Evolutionary conservation across 2,888 invertebrate genomes (phyloP).

Genomic region (Gnatocerus cornutus): DNA sequence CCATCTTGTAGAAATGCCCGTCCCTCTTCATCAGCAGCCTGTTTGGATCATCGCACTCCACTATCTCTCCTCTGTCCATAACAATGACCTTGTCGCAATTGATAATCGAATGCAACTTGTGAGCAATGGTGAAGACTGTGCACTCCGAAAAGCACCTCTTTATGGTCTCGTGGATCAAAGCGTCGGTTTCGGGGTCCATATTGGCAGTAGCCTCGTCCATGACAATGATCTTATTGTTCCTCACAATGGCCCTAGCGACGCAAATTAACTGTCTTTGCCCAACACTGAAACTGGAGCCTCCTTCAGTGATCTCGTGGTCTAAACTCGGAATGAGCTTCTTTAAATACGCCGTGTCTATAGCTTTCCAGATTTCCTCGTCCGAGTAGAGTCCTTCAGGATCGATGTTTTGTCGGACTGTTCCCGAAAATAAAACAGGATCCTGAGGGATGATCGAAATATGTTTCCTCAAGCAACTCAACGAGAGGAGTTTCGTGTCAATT

Average conservation of each 20-base stretch:
- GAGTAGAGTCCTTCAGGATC: slow-evolving; percentile 60
- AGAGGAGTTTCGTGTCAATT: slow-evolving; percentile 67
- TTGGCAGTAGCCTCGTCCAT: slow-evolving; percentile 76
- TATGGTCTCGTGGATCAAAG: slow-evolving; percentile 73
- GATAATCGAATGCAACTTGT: slow-evolving; percentile 73
- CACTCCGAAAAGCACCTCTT: slow-evolving; percentile 72
- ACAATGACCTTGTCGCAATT: slow-evolving; percentile 74
- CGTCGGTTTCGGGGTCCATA: slow-evolving; percentile 74
- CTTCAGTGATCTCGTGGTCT: slow-evolving; percentile 56
- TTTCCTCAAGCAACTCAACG: slow-evolving; percentile 70
- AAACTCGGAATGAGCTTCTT: slow-evolving; percentile 64
- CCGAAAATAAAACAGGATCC: slow-evolving; percentile 73
- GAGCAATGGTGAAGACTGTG: slow-evolving; percentile 73
- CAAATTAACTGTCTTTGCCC: slow-evolving; percentile 76
- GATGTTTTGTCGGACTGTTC: slow-evolving; percentile 72
- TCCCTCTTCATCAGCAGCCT: slow-evolving; percentile 72
- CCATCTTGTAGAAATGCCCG: slow-evolving; percentile 78
- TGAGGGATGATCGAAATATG: slow-evolving; percentile 74
- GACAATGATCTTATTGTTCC: slow-evolving; percentile 72
- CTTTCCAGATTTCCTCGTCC: slow-evolving; percentile 63
- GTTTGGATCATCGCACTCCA: slow-evolving; percentile 60
- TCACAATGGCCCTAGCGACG: slow-evolving; percentile 74
- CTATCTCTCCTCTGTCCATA: slow-evolving; percentile 71
- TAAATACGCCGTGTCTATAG: slow-evolving; percentile 67
- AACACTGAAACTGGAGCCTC: slow-evolving; percentile 65